Conservation (phyloP, 2,888 invertebrate genomes). For the Leptopilina syphax region DNA sequence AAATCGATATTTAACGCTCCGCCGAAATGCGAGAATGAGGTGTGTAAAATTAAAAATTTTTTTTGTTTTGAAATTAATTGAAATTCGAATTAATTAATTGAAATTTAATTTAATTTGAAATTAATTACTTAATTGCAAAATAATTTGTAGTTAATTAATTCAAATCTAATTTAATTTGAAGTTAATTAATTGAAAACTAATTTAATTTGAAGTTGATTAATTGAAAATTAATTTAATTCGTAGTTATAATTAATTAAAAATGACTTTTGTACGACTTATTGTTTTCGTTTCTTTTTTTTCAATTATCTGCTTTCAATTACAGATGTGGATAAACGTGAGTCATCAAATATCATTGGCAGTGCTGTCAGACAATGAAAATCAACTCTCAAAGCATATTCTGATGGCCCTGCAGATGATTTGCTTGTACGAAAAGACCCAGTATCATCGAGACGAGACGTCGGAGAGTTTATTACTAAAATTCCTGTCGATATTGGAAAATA, state of each 20-base stretch:
- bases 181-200: too few relatives aligned
- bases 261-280: background rate
- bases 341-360: conserved; percentile 65
- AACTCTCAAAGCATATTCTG: conserved; percentile 63
- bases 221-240: too few relatives aligned
- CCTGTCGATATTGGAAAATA: conserved; percentile 60
- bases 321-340: conserved; percentile 64
- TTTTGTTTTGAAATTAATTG: too few relatives aligned
- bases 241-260: too few relatives aligned
- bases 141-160: too few relatives aligned
- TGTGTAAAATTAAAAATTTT: conserved; percentile 41
- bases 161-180: too few relatives aligned
- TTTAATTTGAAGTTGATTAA: too few relatives aligned
- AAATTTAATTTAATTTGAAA: too few relatives aligned
- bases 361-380: conserved; percentile 55
- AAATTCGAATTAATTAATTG: too few relatives aligned
- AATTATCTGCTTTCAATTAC: conserved; percentile 33
- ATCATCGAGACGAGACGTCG: conserved; percentile 40
- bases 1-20: conserved; percentile 52
- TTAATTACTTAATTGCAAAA: too few relatives aligned
- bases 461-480: conserved; percentile 58
- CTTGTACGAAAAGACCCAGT: conserved; percentile 61
- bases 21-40: conserved; percentile 52
- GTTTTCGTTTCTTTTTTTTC: background rate
- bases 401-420: conserved; percentile 60